These are phyloP conservation scores for Popillia japonica DNA, from an alignment of 1,140 invertebrate genomes.

Conservation along the genomic window DNA sequence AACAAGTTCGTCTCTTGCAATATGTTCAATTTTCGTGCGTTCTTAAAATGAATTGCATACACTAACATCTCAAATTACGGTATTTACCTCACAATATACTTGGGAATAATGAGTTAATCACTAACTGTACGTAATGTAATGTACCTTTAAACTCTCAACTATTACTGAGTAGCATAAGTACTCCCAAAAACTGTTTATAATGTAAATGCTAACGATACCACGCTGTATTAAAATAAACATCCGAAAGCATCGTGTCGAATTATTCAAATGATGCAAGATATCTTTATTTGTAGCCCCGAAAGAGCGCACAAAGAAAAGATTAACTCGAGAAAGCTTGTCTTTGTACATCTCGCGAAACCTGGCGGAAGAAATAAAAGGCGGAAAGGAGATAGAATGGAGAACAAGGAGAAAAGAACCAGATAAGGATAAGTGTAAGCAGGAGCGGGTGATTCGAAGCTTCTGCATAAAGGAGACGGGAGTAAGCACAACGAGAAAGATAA, in stretches of 20 bases:
- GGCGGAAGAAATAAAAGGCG: neutral
- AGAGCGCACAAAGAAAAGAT: constrained; percentile 23
- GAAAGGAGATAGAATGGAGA: neutral
- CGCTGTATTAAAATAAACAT: constrained; percentile 11
- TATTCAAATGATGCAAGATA: constrained; percentile 32
- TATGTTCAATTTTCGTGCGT: too few species aligned
- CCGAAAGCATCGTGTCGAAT: constrained; percentile 21
- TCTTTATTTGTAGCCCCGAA: constrained; percentile 20
- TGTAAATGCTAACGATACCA: neutral
- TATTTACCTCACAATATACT: too few species aligned
- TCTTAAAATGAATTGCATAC: too few species aligned
- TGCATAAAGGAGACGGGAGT: neutral
- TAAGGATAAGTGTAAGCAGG: neutral
- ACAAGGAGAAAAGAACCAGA: neutral
- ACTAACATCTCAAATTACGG: too few species aligned
- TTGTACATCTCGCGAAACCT: neutral
- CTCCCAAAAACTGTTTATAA: neutral
- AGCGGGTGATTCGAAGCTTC: neutral
- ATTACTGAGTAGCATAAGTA: too few species aligned
- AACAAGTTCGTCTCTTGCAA: too few species aligned
- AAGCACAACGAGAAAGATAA: neutral
- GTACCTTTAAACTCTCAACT: too few species aligned
- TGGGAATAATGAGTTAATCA: too few species aligned
- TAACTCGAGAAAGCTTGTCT: constrained; percentile 18
- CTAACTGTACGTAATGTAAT: too few species aligned